These are phyloP conservation scores for Rallus crepitans DNA, from an alignment of 2,797 vertebrate genomes.

Conservation along the genomic window DNA sequence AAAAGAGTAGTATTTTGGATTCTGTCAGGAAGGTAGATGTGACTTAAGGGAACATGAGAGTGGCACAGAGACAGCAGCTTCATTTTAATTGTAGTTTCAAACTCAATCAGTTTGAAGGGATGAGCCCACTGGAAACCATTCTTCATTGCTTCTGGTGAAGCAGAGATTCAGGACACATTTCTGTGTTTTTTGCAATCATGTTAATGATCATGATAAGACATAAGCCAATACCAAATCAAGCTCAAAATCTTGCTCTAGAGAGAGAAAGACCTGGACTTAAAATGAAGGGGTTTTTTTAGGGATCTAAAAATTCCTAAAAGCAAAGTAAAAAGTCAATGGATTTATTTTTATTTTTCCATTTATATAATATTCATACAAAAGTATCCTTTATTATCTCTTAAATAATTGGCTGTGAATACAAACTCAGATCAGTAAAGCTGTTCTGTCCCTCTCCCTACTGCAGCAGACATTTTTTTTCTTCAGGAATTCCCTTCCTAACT, in stretches of 20 bases:
- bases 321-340: background rate
- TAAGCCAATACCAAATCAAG: background rate
- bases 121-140: background rate
- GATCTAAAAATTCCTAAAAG: background rate
- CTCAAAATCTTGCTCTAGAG: background rate
- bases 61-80: background rate
- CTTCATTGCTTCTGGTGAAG: background rate
- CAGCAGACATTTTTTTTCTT: background rate
- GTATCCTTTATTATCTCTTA: background rate
- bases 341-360: background rate
- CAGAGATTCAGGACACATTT: background rate
- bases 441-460: background rate
- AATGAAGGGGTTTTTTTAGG: background rate
- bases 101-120: background rate
- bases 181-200: accelerated
- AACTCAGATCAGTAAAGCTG: background rate
- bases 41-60: background rate
- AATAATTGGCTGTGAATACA: background rate
- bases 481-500: background rate
- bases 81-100: background rate
- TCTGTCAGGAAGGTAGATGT: background rate
- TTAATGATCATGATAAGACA: background rate
- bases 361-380: background rate
- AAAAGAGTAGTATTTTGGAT: background rate
- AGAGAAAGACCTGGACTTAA: background rate